phyloP scores from a whole-genome alignment of 2,888 invertebrate species.

The Agrotis puta region DNA sequence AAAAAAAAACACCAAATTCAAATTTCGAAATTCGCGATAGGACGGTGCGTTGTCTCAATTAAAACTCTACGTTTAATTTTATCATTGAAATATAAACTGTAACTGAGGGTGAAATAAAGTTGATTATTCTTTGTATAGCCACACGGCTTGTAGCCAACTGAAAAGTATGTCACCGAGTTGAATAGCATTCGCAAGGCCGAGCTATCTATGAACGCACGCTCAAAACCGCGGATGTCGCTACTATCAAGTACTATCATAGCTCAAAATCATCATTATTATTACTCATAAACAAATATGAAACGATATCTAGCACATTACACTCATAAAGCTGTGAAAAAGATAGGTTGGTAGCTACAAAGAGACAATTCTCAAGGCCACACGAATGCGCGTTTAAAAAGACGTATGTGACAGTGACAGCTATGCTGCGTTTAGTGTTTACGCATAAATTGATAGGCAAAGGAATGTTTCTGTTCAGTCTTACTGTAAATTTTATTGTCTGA shows the following conservation, averaged over 20 bases:
- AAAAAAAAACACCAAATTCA: conserved; percentile 82
- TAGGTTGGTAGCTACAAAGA: conserved; percentile 19
- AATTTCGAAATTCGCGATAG: conserved; percentile 84
- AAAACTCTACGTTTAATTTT: conserved; percentile 69
- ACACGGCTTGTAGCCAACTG: conserved; percentile 88
- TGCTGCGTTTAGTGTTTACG: conserved; percentile 53
- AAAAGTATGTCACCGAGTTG: conserved; percentile 90
- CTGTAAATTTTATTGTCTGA: not conserved
- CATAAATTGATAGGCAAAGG: conserved; percentile 38
- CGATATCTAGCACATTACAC: conserved; percentile 5
- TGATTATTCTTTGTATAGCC: conserved; percentile 70
- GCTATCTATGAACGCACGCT: conserved; percentile 87
- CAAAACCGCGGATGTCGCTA: conserved; percentile 86
- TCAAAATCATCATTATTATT: conserved; percentile 62
- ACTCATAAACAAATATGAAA: conserved; percentile 44
- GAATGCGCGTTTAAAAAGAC: conserved; percentile 57
- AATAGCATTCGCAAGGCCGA: conserved; percentile 89
- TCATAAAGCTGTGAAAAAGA: conserved; percentile 33
- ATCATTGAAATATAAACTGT: conserved; percentile 58
- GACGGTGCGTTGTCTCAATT: conserved; percentile 82
- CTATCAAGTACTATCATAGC: conserved; percentile 69
- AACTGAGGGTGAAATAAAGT: conserved; percentile 68
- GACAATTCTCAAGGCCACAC: conserved; percentile 50
- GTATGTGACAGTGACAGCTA: conserved; percentile 56
- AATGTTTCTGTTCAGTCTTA: conserved; percentile 28